Evolutionary conservation across 92 coral and sea anemone species (phyloP).

Genomic region (Isaurus tuberculatus): DNA sequence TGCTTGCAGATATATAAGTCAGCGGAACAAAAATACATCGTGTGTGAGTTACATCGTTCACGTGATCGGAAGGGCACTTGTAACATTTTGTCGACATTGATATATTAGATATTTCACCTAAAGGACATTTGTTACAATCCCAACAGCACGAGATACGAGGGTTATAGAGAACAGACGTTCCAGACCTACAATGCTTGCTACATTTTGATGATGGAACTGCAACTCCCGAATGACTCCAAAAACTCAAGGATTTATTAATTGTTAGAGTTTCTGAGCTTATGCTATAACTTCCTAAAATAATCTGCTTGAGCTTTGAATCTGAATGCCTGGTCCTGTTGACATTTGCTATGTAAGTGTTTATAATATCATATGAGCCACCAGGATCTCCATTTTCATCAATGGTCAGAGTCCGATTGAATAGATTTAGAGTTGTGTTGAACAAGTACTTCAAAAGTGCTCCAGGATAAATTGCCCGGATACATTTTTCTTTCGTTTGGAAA

Average conservation of each 20-base stretch:
- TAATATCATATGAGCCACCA: constrained; percentile 64
- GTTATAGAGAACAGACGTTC: constrained; percentile 57
- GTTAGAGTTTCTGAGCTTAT: constrained; percentile 1
- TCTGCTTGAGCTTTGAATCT: too few species aligned
- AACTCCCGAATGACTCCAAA: constrained; percentile 23
- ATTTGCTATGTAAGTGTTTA: constrained; percentile 41
- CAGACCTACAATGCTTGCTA: constrained; percentile 69
- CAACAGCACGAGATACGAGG: constrained; percentile 75
- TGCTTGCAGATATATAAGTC: constrained; percentile 62
- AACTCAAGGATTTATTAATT: constrained; percentile 24
- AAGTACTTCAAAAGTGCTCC: constrained; percentile 54
- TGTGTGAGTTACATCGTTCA: constrained; percentile 59
- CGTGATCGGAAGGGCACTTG: constrained; percentile 58
- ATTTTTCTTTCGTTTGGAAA: background rate
- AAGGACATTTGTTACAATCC: constrained; percentile 70
- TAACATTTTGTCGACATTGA: constrained; percentile 66
- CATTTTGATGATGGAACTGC: constrained; percentile 48
- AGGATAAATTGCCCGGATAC: constrained; percentile 45
- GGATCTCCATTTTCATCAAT: constrained; percentile 72
- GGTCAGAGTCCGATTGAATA: constrained; percentile 52
- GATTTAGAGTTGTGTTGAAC: constrained; percentile 55
- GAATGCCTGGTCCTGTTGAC: background rate
- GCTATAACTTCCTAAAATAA: background rate
- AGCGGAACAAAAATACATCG: constrained; percentile 67
- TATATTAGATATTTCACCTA: constrained; percentile 58